Evolutionary conservation across 2,113 vertebrate species (phyloP).

Genomic region (Lepisosteus oculatus): DNA sequence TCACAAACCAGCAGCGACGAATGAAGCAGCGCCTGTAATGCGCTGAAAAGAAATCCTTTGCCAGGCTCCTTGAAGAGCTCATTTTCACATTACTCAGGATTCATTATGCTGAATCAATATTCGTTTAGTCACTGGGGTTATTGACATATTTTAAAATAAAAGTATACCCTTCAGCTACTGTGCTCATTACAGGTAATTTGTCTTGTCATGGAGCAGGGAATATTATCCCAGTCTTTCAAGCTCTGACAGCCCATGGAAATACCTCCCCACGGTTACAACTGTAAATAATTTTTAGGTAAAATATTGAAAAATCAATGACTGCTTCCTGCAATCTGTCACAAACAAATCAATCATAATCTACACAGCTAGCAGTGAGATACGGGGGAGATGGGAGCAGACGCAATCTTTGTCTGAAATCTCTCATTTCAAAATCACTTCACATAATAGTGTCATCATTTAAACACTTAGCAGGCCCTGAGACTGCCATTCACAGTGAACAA

Average conservation of each 20-base stretch:
- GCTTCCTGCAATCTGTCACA: slow-evolving; percentile 96
- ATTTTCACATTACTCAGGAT: slow-evolving; percentile 89
- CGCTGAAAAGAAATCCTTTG: slow-evolving; percentile 68
- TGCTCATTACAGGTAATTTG: slow-evolving; percentile 92
- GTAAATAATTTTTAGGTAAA: slow-evolving; percentile 98
- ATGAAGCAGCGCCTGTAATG: slow-evolving; percentile 61
- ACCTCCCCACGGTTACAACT: slow-evolving; percentile 85
- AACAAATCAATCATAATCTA: slow-evolving; percentile 96
- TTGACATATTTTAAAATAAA: slow-evolving; percentile 97
- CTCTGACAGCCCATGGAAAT: slow-evolving; percentile 82
- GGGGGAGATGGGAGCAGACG: slow-evolving; percentile 71
- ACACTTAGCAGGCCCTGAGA: slow-evolving; percentile 80
- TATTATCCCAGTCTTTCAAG: slow-evolving; percentile 84
- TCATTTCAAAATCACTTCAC: slow-evolving; percentile 90
- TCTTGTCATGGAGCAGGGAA: slow-evolving; percentile 87
- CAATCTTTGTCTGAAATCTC: slow-evolving; percentile 91
- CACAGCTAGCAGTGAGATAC: slow-evolving; percentile 72
- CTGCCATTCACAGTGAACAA: slow-evolving; percentile 61
- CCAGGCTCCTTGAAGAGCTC: slow-evolving; percentile 76
- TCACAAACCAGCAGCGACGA: slow-evolving; percentile 52
- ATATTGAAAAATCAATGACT: slow-evolving; percentile 98
- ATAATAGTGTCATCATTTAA: slow-evolving; percentile 98
- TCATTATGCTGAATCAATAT: slow-evolving; percentile 99
- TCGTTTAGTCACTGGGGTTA: slow-evolving; percentile 93
- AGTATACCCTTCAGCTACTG: slow-evolving; percentile 89